Evolutionary conservation across 2,113 vertebrate genomes (phyloP), one percentile per base, ranked within the genome.

Genomic region (Apteryx owenii): DNA sequence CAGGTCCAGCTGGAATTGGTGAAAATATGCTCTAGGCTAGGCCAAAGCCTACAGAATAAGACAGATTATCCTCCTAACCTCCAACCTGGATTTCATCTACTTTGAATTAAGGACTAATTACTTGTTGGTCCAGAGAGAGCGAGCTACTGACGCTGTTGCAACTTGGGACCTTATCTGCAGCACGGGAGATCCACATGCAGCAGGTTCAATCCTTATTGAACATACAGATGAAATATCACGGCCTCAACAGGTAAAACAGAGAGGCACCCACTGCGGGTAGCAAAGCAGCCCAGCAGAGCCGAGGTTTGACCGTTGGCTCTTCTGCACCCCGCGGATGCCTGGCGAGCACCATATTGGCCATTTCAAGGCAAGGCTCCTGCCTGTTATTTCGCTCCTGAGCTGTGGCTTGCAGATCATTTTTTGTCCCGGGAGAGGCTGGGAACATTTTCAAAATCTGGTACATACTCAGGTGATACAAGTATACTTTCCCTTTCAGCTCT

Each of bases 181-280:
- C 56, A 50, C 0, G 1, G 66, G 42, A 64, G 75, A 38, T 44
- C 9, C 42, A 3, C 21, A 22, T 0, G 0, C n/a, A 50, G 9
- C 16, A 53, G 8, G 8, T 33, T 64, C 36, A 22, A 1, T 25
- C 36, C 90, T 46, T 1, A 2, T 1, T 11, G 48, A 51, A 31
- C 48, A 25, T 28, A 28, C 13, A 54, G 15, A 54, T 28, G 53
- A 28, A 13, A 54, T 0, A 0, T 54, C 48, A 15, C 60, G 36
- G 42, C 42, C 66, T 48, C 78, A 51, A 3, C 11, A 7, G 16
- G n/a, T 5, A 17, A 44, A 7, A 11, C 7, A 0, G 3, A 0
- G 3, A 28, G 26, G 31, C 58, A 42, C 14, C 29, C 23, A 3
- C 21, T 17, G 33, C 46, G 33, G 23, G 33, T 1, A 2, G 42